Evolutionary conservation across 1,140 invertebrate genomes (phyloP), one percentile per base, ranked within the genome.

Genomic region (Drosophila grimshawi): DNA sequence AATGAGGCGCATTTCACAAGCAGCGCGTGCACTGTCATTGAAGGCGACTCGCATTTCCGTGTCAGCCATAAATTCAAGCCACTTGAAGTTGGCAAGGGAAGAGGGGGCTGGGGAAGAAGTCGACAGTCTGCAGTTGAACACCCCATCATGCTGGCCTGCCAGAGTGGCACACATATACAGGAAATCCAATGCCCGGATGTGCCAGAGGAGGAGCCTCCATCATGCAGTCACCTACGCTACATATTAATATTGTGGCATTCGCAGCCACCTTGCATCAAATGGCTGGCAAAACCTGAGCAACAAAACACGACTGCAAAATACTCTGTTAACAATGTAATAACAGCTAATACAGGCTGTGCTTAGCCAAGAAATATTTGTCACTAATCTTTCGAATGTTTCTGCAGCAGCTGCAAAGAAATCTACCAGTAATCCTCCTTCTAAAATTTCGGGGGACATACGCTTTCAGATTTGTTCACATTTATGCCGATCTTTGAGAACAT

Each of bases 1-100:
- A 86, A 86, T 86, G 83, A 86, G 83, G 68, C 83, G 80, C 80
- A 86, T 86, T 81, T 86, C 82, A 86, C 86, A 86, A 86, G 86
- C 81, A 86, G 69, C 78, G 82, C 78, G 60, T 81, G 75, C 55
- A 76, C 62, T 69, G 80, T 62, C 74, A 76, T 76, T 73, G 79
- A 79, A 76, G 80, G 60, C 79, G 60, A 67, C 73, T 85, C 81
- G 64, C 74, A 85, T 85, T 81, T 85, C 83, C 83, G 68, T 82
- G 68, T 86, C 81, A 61, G 83, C 76, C 79, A 86, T 86, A 86
- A 86, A 86, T 86, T 86, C 82, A 64, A 46, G 81, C 74, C 70
- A 81, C 81, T 86, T 86, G 79, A 78, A 83, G 1, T 19, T 19
- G 80, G 86, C 83, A 82, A 77, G 19, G 19, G 19, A 19, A 19